Conservation (phyloP, 2,797 vertebrate species). For the Petrocephalus sullivani region DNA sequence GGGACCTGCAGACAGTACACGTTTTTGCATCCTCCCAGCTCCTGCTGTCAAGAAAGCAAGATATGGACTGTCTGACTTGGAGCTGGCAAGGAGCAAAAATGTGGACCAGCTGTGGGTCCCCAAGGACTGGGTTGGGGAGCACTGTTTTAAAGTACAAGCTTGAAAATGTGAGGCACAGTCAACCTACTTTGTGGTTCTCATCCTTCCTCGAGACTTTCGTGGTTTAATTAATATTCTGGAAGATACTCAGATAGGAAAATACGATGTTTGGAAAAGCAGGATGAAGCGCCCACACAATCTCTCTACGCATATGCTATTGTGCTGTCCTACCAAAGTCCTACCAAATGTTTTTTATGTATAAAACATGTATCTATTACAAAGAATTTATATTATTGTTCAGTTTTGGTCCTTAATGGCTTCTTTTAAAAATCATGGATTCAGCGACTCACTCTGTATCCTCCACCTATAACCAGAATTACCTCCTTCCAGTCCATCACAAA, state of each 20-base stretch:
- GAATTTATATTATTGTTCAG: neutral
- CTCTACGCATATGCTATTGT: neutral
- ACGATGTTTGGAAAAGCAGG: neutral
- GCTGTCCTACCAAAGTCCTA: neutral
- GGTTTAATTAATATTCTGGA: neutral
- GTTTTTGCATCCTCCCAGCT: neutral
- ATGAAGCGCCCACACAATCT: neutral
- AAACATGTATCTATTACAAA: neutral
- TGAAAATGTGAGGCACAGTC: neutral
- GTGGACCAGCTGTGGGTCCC: neutral
- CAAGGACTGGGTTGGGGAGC: neutral
- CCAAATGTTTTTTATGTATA: constrained; percentile 1
- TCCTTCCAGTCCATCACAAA: neutral
- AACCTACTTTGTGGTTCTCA: neutral
- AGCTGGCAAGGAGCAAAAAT: neutral
- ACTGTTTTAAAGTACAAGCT: neutral
- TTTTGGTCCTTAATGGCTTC: neutral
- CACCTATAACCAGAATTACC: neutral
- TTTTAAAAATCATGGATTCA: neutral
- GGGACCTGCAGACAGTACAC: neutral
- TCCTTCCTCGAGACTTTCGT: neutral
- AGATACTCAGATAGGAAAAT: neutral
- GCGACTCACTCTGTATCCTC: neutral
- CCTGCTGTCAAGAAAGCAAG: neutral
- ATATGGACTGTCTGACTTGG: neutral